Evolutionary conservation across 2,797 vertebrate genomes (phyloP).

Genomic region (Rhynchonycteris naso): DNA sequence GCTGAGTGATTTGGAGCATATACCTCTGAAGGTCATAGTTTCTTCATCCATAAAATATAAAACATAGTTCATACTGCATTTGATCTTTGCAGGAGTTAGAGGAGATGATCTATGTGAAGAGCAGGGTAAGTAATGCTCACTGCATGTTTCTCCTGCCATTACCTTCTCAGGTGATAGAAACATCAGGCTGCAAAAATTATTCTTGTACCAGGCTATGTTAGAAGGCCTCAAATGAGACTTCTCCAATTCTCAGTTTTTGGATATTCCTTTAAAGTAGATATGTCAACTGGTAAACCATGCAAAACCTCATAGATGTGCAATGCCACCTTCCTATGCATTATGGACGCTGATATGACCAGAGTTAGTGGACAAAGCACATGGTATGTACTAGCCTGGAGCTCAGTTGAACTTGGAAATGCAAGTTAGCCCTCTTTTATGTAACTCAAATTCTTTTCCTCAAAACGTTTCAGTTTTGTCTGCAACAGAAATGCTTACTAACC

Average conservation of each 20-base stretch:
- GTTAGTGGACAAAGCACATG: background rate
- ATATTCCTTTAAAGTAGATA: background rate
- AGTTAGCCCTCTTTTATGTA: background rate
- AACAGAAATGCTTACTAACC: background rate
- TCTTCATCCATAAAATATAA: conserved; percentile 8
- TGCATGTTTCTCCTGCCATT: background rate
- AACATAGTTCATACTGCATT: background rate
- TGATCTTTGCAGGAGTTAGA: background rate
- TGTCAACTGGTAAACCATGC: background rate
- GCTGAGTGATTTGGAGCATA: background rate
- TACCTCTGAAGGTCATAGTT: background rate
- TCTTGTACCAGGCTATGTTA: background rate
- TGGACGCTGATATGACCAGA: background rate
- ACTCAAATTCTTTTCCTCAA: background rate
- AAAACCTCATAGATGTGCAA: background rate
- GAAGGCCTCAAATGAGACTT: background rate
- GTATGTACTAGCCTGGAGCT: background rate
- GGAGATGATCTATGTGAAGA: background rate
- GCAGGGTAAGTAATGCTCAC: background rate
- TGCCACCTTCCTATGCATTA: background rate
- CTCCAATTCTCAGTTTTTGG: background rate
- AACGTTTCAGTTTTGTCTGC: conserved; percentile 14
- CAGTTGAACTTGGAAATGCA: background rate
- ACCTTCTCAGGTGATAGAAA: background rate
- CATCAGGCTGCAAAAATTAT: background rate